These are phyloP conservation scores for Rhamphomyia laevipes DNA, from an alignment of 2,888 invertebrate species.

Conservation along the genomic window DNA sequence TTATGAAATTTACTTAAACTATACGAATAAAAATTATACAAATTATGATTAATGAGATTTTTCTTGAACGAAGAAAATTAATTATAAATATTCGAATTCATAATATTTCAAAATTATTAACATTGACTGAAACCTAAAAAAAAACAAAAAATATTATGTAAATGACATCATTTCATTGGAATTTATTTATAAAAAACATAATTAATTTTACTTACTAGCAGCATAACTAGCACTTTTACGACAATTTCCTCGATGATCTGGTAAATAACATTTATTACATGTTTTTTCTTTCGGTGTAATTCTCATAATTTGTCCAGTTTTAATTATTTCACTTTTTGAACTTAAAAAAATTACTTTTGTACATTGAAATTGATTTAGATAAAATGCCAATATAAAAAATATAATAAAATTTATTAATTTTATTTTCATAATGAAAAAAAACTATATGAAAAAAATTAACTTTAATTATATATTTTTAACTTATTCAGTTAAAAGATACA, in stretches of 20 bases:
- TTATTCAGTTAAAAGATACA: too few relatives aligned
- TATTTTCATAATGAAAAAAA: too few relatives aligned
- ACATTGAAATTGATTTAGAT: not conserved
- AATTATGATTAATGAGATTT: too few relatives aligned
- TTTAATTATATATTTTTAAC: too few relatives aligned
- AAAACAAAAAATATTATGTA: not conserved
- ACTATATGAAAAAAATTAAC: too few relatives aligned
- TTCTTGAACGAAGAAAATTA: too few relatives aligned
- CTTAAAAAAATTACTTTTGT: constrained; percentile 22
- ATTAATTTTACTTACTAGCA: constrained; percentile 18
- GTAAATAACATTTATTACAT: constrained; percentile 29
- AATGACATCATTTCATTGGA: not conserved
- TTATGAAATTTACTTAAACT: too few relatives aligned
- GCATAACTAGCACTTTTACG: constrained; percentile 27
- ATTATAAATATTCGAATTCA: too few relatives aligned
- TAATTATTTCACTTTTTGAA: constrained; percentile 18
- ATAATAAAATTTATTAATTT: not conserved
- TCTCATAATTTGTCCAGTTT: constrained; percentile 25
- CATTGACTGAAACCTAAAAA: not conserved
- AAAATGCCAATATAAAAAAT: not conserved
- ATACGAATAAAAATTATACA: too few relatives aligned
- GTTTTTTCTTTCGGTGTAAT: constrained; percentile 22
- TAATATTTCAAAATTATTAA: too few relatives aligned
- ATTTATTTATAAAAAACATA: not conserved
- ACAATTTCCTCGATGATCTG: constrained; percentile 31